These are phyloP conservation scores for Muscina levida DNA, from an alignment of 2,888 invertebrate species.

Conservation along the genomic window DNA sequence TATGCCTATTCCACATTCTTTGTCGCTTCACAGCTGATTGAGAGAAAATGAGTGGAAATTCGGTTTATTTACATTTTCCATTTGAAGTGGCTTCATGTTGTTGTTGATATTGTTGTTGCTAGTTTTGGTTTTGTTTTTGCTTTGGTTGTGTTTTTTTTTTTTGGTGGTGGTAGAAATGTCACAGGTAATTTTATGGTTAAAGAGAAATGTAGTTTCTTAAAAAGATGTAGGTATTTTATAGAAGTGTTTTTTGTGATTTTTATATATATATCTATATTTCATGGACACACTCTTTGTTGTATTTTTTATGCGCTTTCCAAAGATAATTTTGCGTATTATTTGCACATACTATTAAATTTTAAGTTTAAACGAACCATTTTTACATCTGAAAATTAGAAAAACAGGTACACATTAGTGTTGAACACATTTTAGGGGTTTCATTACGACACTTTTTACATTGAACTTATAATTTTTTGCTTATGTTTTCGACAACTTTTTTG, in stretches of 20 bases:
- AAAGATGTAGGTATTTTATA: too few relatives aligned
- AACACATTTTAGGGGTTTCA: too few relatives aligned
- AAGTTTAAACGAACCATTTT: too few relatives aligned
- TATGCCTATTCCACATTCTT: neutral
- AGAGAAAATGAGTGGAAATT: conserved; percentile 46
- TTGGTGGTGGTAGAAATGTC: conserved; percentile 6
- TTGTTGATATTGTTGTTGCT: too few relatives aligned
- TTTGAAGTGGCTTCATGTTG: conserved; percentile 1
- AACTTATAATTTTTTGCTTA: too few relatives aligned
- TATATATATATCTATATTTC: conserved; percentile 5
- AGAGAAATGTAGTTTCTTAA: too few relatives aligned
- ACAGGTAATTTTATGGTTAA: conserved; percentile 37
- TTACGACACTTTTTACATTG: too few relatives aligned
- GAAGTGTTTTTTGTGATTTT: conserved; percentile 6
- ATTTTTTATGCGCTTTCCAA: neutral
- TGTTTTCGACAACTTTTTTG: too few relatives aligned
- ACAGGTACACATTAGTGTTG: too few relatives aligned
- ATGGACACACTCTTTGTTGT: neutral
- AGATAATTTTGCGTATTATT: neutral
- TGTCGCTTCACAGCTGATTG: conserved; percentile 47
- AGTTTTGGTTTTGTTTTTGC: too few relatives aligned
- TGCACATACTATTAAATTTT: neutral
- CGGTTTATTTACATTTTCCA: conserved; percentile 29
- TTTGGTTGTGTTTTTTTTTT: conserved; percentile 15
- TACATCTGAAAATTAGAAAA: too few relatives aligned